A percentile compares a stretch with the other conserved stretches of the same genome.
phyloP scores from a whole-genome alignment of 2,888 invertebrate genomes.

The Priocnemis perturbator region DNA sequence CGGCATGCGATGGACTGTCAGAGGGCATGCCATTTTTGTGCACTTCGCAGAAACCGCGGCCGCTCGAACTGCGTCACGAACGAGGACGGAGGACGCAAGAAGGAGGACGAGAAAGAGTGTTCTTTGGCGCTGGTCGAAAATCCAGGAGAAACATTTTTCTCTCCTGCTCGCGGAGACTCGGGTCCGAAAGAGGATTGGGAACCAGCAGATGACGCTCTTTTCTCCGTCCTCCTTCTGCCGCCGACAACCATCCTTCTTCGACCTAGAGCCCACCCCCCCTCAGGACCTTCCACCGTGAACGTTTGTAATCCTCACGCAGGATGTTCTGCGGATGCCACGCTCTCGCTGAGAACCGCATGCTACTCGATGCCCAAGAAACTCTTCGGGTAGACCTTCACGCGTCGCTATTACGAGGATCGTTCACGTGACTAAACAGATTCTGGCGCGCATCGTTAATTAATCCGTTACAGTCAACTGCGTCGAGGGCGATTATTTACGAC shows the following conservation, averaged over 20 bases:
- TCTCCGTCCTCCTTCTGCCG: conserved; percentile 32
- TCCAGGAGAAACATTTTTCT: conserved; percentile 64
- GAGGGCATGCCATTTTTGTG: too few species aligned
- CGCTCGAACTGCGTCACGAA: too few species aligned
- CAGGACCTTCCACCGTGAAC: conserved; percentile 33
- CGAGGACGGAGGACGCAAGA: neutral
- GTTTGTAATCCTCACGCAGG: conserved; percentile 42
- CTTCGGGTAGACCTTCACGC: too few species aligned
- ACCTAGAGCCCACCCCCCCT: conserved; percentile 21
- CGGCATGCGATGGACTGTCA: too few species aligned
- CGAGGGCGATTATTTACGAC: too few species aligned
- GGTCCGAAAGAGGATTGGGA: conserved; percentile 63
- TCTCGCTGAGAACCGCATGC: conserved; percentile 2
- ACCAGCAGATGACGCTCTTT: conserved; percentile 68
- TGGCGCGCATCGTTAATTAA: too few species aligned
- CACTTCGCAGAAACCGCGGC: too few species aligned
- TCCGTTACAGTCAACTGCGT: too few species aligned
- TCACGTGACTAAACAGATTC: too few species aligned
- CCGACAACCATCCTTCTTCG: conserved; percentile 22
- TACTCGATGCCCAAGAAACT: neutral
- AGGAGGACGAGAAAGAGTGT: conserved; percentile 17
- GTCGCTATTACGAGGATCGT: too few species aligned
- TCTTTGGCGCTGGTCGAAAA: conserved; percentile 52
- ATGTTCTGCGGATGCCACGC: conserved; percentile 15
- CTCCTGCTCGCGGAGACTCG: conserved; percentile 46